Base-by-base conservation (phyloP, 2,888 invertebrate genomes). In the Watsonalla cultraria region DNA sequence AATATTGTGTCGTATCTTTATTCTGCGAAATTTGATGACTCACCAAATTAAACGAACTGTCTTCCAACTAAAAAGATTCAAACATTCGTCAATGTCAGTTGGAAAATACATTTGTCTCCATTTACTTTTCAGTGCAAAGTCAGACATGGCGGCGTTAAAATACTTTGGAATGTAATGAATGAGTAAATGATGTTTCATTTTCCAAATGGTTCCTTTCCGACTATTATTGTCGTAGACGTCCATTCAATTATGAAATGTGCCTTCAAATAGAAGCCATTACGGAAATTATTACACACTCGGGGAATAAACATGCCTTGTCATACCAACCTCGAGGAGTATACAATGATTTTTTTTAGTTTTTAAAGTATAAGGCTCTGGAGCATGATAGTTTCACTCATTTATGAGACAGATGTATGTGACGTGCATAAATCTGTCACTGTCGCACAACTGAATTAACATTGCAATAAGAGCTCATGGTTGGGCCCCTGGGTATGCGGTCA, bases 241-340 rank as follows among this genome's bases (percentile, higher is more conserved):
- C 67, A 70, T 74, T 74, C 66, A 64, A 67, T 67, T 72, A 65
- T 69, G 66, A 72, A 70, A 68, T 60, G 55, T 59, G 61, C 58
- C 53, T 60, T 59, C 59, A 61, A 65, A 68, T 58, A 54, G 55
- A 51, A 45, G 59, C 67, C 66, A 70, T 77, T 72, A 71, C 47
- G 65, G 61, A 68, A 67, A 75, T 65, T 65, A 68, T 62, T 58
- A 61, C 52, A 61, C 64, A 61, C 59, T 57, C 51, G 55, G 57
- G 51, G 46, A 54, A 55, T 54, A 47, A 11, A 33, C 56, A 54
- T 48, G 50, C 55, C 51, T 54, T 47, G 33, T 46, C 9, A 45
- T 50, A 24, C 14, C 39, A 51, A 45, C 54, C 53, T 55, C 57
- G 51, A 61, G 55, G 56, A 42, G 8, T 6, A n/a, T n/a, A n/a